A percentile compares a stretch with the other conserved stretches of the same genome.
These are phyloP conservation scores for Microctonus aethiopoides DNA, from an alignment of 2,888 invertebrate genomes.

Conservation along the genomic window DNA sequence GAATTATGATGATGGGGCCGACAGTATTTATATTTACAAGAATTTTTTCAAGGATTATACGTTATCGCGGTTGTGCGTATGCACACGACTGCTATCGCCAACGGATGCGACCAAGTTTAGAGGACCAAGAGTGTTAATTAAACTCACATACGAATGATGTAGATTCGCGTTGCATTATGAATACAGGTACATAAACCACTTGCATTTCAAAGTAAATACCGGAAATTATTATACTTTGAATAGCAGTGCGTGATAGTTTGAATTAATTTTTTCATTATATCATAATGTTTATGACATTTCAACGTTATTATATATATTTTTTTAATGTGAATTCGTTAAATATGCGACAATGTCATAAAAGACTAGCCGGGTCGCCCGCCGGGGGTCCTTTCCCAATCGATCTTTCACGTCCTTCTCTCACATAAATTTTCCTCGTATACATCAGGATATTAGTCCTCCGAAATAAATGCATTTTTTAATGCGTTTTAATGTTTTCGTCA, in stretches of 20 bases:
- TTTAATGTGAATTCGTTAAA: neutral
- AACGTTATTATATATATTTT: neutral
- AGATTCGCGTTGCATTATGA: neutral
- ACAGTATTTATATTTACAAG: neutral
- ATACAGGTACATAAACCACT: neutral
- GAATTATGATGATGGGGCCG: neutral
- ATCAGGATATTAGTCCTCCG: neutral
- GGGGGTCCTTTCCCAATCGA: constrained; percentile 36
- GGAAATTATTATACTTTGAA: neutral
- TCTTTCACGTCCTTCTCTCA: constrained; percentile 37
- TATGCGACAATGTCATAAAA: constrained; percentile 10
- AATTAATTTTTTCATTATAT: neutral
- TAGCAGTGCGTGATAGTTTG: neutral
- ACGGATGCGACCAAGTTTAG: neutral
- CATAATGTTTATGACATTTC: neutral
- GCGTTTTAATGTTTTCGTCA: neutral
- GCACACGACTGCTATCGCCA: neutral
- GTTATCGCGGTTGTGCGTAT: constrained; percentile 8
- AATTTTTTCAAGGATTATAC: neutral
- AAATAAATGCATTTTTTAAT: neutral
- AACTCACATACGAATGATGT: neutral
- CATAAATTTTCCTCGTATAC: constrained; percentile 5
- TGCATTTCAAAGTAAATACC: neutral
- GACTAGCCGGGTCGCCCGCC: constrained; percentile 36
- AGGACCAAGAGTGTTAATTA: neutral